Evolutionary conservation across 2,888 invertebrate genomes (phyloP).

Genomic region (Troides aeacus): DNA sequence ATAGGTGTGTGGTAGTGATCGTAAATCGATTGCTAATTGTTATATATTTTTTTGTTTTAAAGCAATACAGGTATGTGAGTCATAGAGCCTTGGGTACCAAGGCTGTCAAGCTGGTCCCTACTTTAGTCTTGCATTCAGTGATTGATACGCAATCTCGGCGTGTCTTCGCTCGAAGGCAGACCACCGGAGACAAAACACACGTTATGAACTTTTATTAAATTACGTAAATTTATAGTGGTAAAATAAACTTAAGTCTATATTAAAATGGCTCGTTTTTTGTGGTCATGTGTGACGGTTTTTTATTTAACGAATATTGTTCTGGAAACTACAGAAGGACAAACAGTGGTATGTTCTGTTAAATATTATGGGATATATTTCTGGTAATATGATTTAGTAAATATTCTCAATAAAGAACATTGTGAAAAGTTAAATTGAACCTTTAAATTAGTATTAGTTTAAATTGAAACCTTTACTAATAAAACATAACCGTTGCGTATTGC

Average conservation of each 20-base stretch:
- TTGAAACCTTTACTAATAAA: too few species aligned
- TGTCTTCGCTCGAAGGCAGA: constrained; percentile 24
- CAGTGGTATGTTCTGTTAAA: constrained; percentile 49
- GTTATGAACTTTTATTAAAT: constrained; percentile 30
- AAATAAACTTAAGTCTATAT: constrained; percentile 24
- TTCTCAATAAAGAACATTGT: too few species aligned
- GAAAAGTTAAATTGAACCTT: too few species aligned
- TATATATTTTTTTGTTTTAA: constrained; percentile 33
- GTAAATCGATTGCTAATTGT: constrained; percentile 13
- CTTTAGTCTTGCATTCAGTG: constrained; percentile 38
- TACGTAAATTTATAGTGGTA: constrained; percentile 9
- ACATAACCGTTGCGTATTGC: too few species aligned
- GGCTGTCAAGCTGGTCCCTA: constrained; percentile 55
- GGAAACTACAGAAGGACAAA: constrained; percentile 54
- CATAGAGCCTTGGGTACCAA: constrained; percentile 65
- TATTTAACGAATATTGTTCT: constrained; percentile 54
- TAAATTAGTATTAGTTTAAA: too few species aligned
- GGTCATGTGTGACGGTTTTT: constrained; percentile 50
- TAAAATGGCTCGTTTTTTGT: constrained; percentile 43
- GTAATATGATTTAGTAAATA: neutral
- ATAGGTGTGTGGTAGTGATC: neutral
- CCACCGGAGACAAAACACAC: constrained; percentile 34
- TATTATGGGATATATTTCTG: neutral
- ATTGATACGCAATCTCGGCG: constrained; percentile 23
- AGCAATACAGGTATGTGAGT: constrained; percentile 49